phyloP scores from a whole-genome alignment of 2,797 vertebrate species.

The Urophycis tenuis region DNA sequence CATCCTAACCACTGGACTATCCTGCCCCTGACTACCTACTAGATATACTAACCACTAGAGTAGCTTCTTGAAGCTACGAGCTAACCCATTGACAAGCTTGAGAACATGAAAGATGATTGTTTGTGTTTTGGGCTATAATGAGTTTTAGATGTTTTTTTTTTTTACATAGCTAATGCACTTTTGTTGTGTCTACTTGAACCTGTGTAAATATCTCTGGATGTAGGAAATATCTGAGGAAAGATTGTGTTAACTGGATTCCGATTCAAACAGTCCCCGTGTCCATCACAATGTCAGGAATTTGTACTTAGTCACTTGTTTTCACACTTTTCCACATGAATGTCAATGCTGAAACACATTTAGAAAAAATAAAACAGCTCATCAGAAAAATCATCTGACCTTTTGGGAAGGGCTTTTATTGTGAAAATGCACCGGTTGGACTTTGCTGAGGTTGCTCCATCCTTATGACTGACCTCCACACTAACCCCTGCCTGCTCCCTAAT shows the following conservation, averaged over 20 bases:
- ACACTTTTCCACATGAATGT: too few species aligned
- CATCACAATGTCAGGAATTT: neutral
- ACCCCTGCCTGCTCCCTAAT: neutral
- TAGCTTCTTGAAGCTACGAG: neutral
- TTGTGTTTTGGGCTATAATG: too few species aligned
- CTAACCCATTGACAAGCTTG: neutral
- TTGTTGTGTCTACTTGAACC: constrained; percentile 62
- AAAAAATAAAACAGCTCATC: neutral
- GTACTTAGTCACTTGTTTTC: neutral
- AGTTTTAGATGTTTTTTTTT: constrained; percentile 10
- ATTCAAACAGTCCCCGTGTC: neutral
- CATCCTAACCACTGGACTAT: neutral
- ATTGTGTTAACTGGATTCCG: neutral
- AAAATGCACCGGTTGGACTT: neutral
- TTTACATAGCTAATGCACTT: constrained; percentile 60
- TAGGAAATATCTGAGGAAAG: neutral
- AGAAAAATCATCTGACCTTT: neutral
- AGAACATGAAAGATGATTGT: neutral
- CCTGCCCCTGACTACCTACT: too few species aligned
- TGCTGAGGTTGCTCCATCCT: neutral
- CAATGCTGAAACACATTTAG: neutral
- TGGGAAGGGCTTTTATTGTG: neutral
- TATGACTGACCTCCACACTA: neutral
- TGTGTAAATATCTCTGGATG: constrained; percentile 56
- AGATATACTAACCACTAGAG: neutral